Evolutionary conservation across 1,140 invertebrate species (phyloP), one percentile per base, ranked within the genome.

Genomic region (Heliconius hewitsoni): DNA sequence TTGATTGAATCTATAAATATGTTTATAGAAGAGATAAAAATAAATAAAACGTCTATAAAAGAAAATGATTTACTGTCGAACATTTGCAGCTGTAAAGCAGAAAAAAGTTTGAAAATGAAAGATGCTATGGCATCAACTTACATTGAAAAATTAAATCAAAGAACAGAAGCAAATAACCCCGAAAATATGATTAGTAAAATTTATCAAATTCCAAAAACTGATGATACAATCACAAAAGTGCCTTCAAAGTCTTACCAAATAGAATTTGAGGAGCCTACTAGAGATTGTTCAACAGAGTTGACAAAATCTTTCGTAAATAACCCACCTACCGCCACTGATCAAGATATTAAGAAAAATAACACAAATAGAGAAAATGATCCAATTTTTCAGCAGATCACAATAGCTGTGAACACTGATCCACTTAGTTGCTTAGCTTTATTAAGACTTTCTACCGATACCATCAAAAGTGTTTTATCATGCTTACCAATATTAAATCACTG

Each of bases 401-500:
- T 89, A 76, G 90, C 88, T 9, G 86, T 92, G 18, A 94, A 94
- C 72, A 93, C 91, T 6, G 91, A 93, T 71, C 89, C 91, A n/a
- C 60, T 93, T 6, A 88, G 87, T 39, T 76, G 93, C 16, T 73
- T 91, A 19, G 82, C 87, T 23, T 73, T 94, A 23, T 60, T 94
- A 42, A 85, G 79, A 66, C 76, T 91, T 72, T 93, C 91, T 18
- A 86, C 86, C 9, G 90, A 90, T n/a, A 83, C 86, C 5, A 46
- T 94, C 1, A 88, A 82, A 50, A 83, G 83, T 55, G 74, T 93
- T 0, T 71, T 94, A 34, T 90, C 89, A 18, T 89, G 80, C 42
- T 76, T 94, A 80, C 88, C 88, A 8, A 83, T 82, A 50, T 76
- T 91, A 27, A 84, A 87, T 50, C 89, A 87, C 72, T 91, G 9